phyloP scores from a whole-genome alignment of 2,888 invertebrate genomes.

The Drosophila rellima region DNA sequence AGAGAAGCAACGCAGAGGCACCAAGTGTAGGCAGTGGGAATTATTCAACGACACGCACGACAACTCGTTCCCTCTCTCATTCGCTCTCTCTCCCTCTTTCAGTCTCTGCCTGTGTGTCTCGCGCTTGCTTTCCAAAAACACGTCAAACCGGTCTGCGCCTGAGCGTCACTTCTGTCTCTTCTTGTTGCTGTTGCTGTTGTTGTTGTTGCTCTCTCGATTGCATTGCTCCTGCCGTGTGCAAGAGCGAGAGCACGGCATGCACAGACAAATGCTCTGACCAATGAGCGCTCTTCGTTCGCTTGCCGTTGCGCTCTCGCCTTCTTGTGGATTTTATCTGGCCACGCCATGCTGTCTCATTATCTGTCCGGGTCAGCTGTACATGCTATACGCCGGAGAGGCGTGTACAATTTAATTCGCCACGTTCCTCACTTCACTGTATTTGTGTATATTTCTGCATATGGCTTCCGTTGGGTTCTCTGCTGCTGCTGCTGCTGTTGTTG shows the following conservation, averaged over 20 bases:
- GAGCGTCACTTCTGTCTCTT: conserved; percentile 20
- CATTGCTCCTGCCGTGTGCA: conserved; percentile 24
- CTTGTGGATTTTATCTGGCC: conserved; percentile 81
- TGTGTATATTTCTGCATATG: conserved; percentile 74
- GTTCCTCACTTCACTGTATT: conserved; percentile 38
- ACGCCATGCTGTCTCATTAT: conserved; percentile 65
- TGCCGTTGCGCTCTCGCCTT: conserved; percentile 61
- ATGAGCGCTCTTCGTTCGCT: conserved; percentile 31
- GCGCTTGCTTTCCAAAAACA: conserved; percentile 50
- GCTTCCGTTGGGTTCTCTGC: conserved; percentile 71
- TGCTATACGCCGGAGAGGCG: conserved; percentile 57
- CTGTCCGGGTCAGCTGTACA: conserved; percentile 40
- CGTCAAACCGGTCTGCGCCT: conserved; percentile 64
- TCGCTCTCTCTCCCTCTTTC: conserved; percentile 12
- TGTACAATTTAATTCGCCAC: conserved; percentile 68
- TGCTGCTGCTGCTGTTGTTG: conserved; percentile 19
- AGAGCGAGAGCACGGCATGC: conserved; percentile 21
- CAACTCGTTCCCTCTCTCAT: conserved; percentile 24
- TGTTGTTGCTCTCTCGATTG: conserved; percentile 12
- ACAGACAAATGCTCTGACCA: conserved; percentile 20
- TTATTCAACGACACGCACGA: conserved; percentile 35
- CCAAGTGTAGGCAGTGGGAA: conserved; percentile 82
- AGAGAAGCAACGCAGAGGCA: conserved; percentile 70
- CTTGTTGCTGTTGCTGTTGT: conserved; percentile 17
- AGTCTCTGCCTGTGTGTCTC: conserved; percentile 13